Evolutionary conservation across 1,140 invertebrate species (phyloP).

Genomic region (Drosophila leontia): DNA sequence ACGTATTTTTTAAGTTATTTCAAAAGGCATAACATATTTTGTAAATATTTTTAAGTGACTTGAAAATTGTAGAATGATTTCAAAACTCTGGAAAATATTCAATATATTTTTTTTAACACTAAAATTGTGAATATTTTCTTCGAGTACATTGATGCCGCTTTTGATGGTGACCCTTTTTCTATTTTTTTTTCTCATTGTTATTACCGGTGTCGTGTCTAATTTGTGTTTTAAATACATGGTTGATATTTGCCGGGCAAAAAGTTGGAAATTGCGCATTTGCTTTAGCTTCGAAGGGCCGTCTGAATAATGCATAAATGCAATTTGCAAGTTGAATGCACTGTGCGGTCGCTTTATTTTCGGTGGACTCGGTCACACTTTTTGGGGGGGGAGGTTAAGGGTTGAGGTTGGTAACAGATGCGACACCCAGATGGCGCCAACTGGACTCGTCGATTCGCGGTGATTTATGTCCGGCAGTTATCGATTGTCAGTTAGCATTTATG

Average conservation of each 20-base stretch:
- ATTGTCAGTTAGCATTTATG: constrained; percentile 52
- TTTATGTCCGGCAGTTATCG: constrained; percentile 39
- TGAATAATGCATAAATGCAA: constrained; percentile 64
- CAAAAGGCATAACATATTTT: not conserved
- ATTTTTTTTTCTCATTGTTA: constrained; percentile 8
- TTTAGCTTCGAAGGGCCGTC: constrained; percentile 18
- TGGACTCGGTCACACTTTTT: constrained; percentile 37
- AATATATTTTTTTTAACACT: no score
- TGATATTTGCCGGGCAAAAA: constrained; percentile 65
- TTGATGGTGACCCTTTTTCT: constrained; percentile 1
- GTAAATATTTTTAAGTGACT: no score
- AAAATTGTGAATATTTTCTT: constrained; percentile 7
- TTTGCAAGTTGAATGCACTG: constrained; percentile 45
- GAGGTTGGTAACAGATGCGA: not conserved
- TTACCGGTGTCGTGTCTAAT: constrained; percentile 72
- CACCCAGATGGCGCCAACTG: constrained; percentile 34
- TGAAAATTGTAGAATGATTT: no score
- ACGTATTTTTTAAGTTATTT: not conserved
- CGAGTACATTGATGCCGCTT: constrained; percentile 1
- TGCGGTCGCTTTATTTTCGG: constrained; percentile 38
- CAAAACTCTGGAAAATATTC: no score
- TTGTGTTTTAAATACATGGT: constrained; percentile 81
- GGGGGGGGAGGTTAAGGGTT: not conserved
- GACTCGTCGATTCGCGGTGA: constrained; percentile 16
- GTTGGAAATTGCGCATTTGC: constrained; percentile 64